A percentile compares a stretch with the other conserved stretches of the same genome.
Conservation (phyloP, 1,140 invertebrate genomes). For the Plutomurus gul region DNA sequence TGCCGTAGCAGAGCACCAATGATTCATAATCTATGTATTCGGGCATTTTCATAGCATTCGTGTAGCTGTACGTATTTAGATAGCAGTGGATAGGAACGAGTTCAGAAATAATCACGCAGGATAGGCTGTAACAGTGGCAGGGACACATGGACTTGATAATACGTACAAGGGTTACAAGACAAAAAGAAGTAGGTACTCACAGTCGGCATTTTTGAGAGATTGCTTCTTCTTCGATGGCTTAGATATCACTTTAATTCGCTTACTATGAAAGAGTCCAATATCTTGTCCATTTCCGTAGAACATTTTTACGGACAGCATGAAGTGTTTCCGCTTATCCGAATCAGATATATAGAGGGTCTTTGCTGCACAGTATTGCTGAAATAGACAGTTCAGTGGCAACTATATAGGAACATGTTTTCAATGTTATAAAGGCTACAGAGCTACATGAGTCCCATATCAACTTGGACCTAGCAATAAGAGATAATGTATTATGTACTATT, state of each 20-base stretch:
- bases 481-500: too few species aligned
- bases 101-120: too few species aligned
- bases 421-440: too few species aligned
- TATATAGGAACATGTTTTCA: too few species aligned
- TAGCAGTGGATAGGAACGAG: too few species aligned
- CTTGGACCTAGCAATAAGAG: too few species aligned
- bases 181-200: constrained; percentile 60
- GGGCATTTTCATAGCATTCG: too few species aligned
- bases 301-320: constrained; percentile 98
- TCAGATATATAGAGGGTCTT: constrained; percentile 99
- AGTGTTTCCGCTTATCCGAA: constrained; percentile 98
- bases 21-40: too few species aligned
- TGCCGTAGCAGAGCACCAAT: too few species aligned
- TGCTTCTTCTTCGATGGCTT: constrained; percentile 99
- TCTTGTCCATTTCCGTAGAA: constrained; percentile 98
- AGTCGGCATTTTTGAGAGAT: constrained; percentile 97
- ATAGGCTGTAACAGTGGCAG: not conserved
- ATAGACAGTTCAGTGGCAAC: constrained; percentile 28
- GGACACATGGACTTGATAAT: not conserved
- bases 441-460: too few species aligned
- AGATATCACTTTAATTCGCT: constrained; percentile 99
- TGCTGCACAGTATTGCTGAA: constrained; percentile 96
- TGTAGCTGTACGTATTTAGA: too few species aligned
- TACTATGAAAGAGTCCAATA: constrained; percentile 97
- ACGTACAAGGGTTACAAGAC: too few species aligned